phyloP scores from a whole-genome alignment of 2,797 vertebrate genomes.

The Octomys mimax region DNA sequence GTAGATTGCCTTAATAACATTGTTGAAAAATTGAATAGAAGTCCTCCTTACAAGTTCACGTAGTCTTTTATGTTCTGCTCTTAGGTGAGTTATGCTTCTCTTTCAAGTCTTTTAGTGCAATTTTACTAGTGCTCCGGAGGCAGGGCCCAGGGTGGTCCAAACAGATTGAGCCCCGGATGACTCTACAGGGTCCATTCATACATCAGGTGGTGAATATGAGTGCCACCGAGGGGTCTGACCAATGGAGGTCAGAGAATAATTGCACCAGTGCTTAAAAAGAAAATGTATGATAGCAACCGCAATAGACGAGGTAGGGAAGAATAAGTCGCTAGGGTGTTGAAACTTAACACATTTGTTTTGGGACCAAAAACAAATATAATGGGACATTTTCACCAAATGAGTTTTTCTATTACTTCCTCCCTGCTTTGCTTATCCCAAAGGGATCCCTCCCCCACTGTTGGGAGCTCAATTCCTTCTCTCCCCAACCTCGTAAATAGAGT shows the following conservation, averaged over 20 bases:
- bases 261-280: background rate
- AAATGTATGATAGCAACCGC: background rate
- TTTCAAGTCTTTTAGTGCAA: slow-evolving; percentile 9
- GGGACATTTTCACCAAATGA: slow-evolving; percentile 37
- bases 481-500: background rate
- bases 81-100: background rate
- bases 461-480: background rate
- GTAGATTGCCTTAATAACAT: slow-evolving; percentile 37
- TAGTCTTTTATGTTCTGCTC: background rate
- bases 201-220: background rate
- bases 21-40: slow-evolving; percentile 39
- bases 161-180: background rate
- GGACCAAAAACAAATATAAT: slow-evolving; percentile 18
- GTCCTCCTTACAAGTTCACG: slow-evolving; percentile 26
- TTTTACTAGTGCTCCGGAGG: background rate
- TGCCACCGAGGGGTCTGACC: background rate
- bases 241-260: slow-evolving; percentile 13
- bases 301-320: background rate
- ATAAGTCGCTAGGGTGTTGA: background rate
- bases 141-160: background rate
- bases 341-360: slow-evolving; percentile 18
- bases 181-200: background rate
- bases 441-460: background rate
- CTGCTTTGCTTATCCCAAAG: background rate
- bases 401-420: background rate